Evolutionary conservation across 1,140 invertebrate species (phyloP), one percentile per base, ranked within the genome.

Genomic region (Drosophila truncata): DNA sequence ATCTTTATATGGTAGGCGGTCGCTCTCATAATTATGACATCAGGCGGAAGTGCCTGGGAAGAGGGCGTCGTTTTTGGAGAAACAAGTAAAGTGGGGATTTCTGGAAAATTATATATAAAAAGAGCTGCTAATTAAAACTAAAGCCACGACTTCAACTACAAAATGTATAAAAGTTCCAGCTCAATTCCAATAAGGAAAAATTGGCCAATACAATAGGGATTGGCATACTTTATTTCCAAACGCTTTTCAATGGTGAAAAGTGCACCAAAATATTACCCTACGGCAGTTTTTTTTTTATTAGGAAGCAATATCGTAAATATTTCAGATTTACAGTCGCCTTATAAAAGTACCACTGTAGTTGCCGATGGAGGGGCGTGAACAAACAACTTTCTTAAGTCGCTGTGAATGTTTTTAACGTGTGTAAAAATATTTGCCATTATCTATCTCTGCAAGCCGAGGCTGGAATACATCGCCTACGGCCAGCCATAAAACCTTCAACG

Each of bases 401-500:
- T 54, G 71, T 76, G 71, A 71, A 47, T 80, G 64, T 67, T 70
- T 55, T 75, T 49, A 81, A 60, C 71, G 79, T 78, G 52, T 81
- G 78, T 74, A 71, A 73, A 88, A 88, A 70, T 90, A 74, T 90
- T 84, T 81, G 59, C 69, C 85, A 88, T 80, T 78, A 88, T 80
- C 85, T 80, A 74, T 64, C 67, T 77, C 76, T 66, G 76, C 66
- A 52, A 73, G 67, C 63, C 76, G 49, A 78, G 62, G 67, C 66
- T 41, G 59, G 69, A 87, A 71, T 74, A 71, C 57, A 61, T 33
- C 50, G 74, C 85, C 81, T 18, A 18, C 18, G 74, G 84, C 81
- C 65, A 64, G 66, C 82, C 63, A 91, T 90, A 85, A 90, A 90
- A 90, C 60, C 78, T 82, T 90, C 85, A 90, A 76, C 85, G 49